Conservation (phyloP, 2,888 invertebrate genomes). For the Eupithecia exiguata region DNA sequence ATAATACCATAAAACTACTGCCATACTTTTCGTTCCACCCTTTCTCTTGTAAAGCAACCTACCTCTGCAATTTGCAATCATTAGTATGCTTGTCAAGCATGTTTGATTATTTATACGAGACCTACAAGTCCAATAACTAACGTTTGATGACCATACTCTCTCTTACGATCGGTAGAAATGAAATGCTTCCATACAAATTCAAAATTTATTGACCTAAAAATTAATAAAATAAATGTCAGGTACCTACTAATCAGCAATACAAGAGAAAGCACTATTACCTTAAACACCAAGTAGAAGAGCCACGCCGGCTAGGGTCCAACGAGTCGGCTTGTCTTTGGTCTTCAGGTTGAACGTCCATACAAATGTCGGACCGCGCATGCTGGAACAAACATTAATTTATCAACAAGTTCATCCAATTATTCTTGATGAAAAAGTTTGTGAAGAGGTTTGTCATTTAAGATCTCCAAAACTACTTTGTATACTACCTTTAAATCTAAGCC, state of each 20-base stretch:
- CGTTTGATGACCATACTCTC: background rate
- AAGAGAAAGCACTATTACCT: constrained; percentile 18
- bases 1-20: background rate
- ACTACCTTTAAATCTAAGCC: too few species aligned
- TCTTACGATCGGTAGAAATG: constrained; percentile 14
- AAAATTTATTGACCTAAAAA: constrained; percentile 32
- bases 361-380: constrained; percentile 93
- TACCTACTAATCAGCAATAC: constrained; percentile 26
- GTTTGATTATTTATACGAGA: too few species aligned
- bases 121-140: too few species aligned
- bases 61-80: background rate
- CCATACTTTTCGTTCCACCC: background rate
- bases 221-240: constrained; percentile 29
- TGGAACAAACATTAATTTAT: constrained; percentile 48
- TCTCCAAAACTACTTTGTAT: background rate
- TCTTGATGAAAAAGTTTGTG: background rate
- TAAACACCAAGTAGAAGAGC: constrained; percentile 93
- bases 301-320: constrained; percentile 97
- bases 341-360: constrained; percentile 98
- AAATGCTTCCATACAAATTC: constrained; percentile 16
- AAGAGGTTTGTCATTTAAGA: background rate
- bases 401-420: background rate
- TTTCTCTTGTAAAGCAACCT: background rate
- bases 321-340: constrained; percentile 93
- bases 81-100: background rate